Conservation (phyloP, 2,888 invertebrate species). For the Allygus modestus region DNA sequence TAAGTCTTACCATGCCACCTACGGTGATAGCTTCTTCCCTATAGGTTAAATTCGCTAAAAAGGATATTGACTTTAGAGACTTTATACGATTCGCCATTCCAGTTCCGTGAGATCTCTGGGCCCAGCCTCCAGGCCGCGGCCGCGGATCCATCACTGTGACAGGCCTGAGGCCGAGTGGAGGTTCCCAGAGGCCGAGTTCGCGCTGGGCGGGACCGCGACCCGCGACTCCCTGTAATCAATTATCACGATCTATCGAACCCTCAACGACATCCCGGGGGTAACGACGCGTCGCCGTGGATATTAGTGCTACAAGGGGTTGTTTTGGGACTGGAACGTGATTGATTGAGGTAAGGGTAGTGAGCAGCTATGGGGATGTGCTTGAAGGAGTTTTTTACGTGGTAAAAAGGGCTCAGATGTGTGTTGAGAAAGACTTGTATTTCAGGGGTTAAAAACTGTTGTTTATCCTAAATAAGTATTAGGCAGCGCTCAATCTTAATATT, state of each 20-base stretch:
- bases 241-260: slow-evolving; percentile 1
- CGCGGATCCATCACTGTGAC: not conserved
- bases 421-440: too few species aligned
- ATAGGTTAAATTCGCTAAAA: too few species aligned
- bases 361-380: not conserved
- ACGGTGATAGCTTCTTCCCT: too few species aligned
- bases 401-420: not conserved
- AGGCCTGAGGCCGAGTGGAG: not conserved
- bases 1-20: too few species aligned
- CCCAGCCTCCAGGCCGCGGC: not conserved
- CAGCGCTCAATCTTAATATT: not conserved
- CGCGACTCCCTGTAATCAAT: not conserved
- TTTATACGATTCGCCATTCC: too few species aligned
- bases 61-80: too few species aligned
- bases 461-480: not conserved
- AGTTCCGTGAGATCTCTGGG: too few species aligned
- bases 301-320: not conserved
- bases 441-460: not conserved
- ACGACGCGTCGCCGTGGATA: slow-evolving; percentile 3
- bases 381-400: not conserved
- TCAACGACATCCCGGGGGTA: not conserved
- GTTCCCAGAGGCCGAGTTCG: not conserved
- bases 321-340: not conserved
- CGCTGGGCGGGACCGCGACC: not conserved
- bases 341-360: not conserved